Evolutionary conservation across 2,113 vertebrate species (phyloP), one percentile per base, ranked within the genome.

Genomic region (Rhinopomastus cyanomelas): DNA sequence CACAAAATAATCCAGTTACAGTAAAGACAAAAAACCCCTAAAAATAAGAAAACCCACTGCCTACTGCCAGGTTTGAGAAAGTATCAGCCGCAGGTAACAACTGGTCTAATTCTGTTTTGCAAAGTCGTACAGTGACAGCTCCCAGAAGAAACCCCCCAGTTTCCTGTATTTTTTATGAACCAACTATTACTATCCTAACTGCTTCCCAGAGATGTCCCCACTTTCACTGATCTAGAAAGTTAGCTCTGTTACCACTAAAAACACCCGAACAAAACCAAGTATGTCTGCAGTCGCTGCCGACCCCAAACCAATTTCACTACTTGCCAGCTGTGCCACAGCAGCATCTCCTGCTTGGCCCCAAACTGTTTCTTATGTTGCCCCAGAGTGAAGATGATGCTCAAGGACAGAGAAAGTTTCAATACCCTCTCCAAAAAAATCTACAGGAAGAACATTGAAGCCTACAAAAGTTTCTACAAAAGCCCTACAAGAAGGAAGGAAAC

Each of bases 241-340:
- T 42, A 64, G 48, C 49, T 9, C 1, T 0, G 14, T 13, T 52
- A 74, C 23, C 39, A 10, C 30, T 15, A 14, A 36, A 37, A 15
- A 0, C 2, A 18, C 6, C 27, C 19, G 29, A 36, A 60, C 2
- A 36, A 89, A 49, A 3, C 13, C 44, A n/a, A 12, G 11, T 15
- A 49, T 46, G 10, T 59, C 22, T 20, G 55, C n/a, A 48, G 12
- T 6, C 18, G 30, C 21, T 8, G 1, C 2, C 11, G 20, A 5
- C 8, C 52, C 52, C 5, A n/a, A 30, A 46, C 0, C 1, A 2
- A 12, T 37, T 14, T 6, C 11, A 6, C 4, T 12, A 1, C 22
- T 22, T 2, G 12, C 4, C 36, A 19, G 0, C 25, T 9, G 55
- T 20, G n/a, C 16, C n/a, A 4, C 0, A 3, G 49, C 34, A 7